Conservation (phyloP, 1,140 invertebrate genomes). For the Diachasmimorpha longicaudata region DNA sequence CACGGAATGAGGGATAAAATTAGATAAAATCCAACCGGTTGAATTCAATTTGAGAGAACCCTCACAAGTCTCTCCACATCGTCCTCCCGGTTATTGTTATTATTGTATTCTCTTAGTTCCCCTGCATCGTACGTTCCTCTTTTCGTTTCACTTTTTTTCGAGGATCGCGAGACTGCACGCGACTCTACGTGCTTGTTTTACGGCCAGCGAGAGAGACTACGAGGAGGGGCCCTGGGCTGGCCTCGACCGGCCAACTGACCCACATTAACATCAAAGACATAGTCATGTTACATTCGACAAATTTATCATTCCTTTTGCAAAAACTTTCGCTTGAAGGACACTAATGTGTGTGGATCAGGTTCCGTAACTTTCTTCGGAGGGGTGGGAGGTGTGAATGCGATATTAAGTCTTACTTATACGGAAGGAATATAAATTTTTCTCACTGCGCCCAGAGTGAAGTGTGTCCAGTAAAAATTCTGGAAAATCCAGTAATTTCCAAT, state of each 20-base stretch:
- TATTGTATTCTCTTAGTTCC: background rate
- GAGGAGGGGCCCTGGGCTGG: background rate
- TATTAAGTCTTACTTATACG: background rate
- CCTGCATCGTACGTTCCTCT: background rate
- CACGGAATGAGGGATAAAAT: conserved; percentile 19
- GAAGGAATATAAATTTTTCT: no score
- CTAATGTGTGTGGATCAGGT: conserved; percentile 10
- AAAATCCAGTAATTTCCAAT: no score
- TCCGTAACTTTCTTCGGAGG: conserved; percentile 20
- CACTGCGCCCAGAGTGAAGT: no score
- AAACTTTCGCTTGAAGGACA: conserved; percentile 21
- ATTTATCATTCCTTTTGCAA: conserved; percentile 5
- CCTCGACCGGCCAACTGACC: conserved; percentile 23
- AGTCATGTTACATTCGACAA: background rate
- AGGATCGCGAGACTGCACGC: background rate
- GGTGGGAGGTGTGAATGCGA: background rate
- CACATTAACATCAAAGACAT: conserved; percentile 8
- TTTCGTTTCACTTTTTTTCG: conserved; percentile 9
- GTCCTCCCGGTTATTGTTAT: conserved; percentile 6
- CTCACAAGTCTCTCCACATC: background rate
- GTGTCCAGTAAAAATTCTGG: no score
- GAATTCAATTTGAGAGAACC: background rate
- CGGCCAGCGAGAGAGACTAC: background rate
- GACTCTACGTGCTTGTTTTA: conserved; percentile 2
- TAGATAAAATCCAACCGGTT: conserved; percentile 16